Base-by-base conservation (phyloP, 1,140 invertebrate genomes). In the Monomorium pharaonis region DNA sequence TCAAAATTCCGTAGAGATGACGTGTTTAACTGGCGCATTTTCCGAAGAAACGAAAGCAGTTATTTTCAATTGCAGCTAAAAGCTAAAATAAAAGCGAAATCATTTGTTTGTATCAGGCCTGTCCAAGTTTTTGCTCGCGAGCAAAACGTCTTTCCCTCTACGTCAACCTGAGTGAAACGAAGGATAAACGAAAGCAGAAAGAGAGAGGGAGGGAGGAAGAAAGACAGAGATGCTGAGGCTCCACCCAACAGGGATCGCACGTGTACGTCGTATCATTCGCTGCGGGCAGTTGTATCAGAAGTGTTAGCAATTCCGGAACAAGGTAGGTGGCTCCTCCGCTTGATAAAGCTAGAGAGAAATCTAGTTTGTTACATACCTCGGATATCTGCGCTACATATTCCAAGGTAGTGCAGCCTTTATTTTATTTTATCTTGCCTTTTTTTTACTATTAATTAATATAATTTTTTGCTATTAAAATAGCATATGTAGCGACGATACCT, bases 91-190 rank as follows among this genome's bases (percentile, higher is more conserved):
- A 7, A 67, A 44, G n/a, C 37, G 33, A 42, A 51, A 47, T 10
- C 44, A 18, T 74, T 74, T 74, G 51, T 74, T 74, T 21, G 51
- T 16, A 37, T 30, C 49, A 51, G 47, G 30, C 24, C 30, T 56
- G n/a, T 56, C 30, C 49, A 56, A 67, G 30, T 74, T 74, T 56
- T 74, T 37, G 49, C n/a, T 74, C 33, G n/a, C 30, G 18, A 56
- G 49, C 27, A 37, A 56, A 56, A 74, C 14, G 30, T 27, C 30
- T 37, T 33, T 5, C 30, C n/a, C 30, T 37, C n/a, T 16, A 37
- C 51, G 49, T 74, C 27, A 37, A 4, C 27, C n/a, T 24, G 18
- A 37, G 2, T 21, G 49, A 72, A 37, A 24, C 0, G 30, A 7
- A 56, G n/a, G 30, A 70, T 33, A 70, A 70, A 70, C 44, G n/a